These are phyloP conservation scores for Polyommatus iphigenia DNA, from an alignment of 2,888 invertebrate genomes.

Conservation along the genomic window DNA sequence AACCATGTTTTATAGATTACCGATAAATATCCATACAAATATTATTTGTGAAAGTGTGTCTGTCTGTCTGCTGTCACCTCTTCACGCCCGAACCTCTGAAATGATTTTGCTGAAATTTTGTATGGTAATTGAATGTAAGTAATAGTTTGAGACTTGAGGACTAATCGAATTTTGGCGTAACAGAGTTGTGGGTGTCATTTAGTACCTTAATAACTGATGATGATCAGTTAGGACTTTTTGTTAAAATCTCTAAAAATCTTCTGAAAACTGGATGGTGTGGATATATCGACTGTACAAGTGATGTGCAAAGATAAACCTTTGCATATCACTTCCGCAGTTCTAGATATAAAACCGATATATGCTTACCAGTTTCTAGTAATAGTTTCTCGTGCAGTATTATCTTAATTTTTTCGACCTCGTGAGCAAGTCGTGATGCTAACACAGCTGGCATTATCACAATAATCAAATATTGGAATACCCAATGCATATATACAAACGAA, in stretches of 20 bases:
- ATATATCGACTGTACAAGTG: neutral
- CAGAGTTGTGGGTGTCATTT: too few relatives aligned
- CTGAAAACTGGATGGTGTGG: neutral
- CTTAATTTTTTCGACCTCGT: conserved; percentile 34
- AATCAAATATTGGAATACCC: conserved; percentile 29
- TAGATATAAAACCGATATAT: neutral
- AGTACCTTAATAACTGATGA: neutral
- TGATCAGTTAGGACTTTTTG: neutral
- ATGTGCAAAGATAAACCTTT: too few relatives aligned
- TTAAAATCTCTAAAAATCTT: too few relatives aligned
- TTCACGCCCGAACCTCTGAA: too few relatives aligned
- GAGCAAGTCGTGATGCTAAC: conserved; percentile 19
- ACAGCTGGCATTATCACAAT: conserved; percentile 32
- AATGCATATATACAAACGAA: neutral
- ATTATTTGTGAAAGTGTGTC: too few relatives aligned
- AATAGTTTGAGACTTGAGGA: too few relatives aligned
- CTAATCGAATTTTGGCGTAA: too few relatives aligned
- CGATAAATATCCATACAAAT: too few relatives aligned
- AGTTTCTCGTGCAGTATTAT: conserved; percentile 34
- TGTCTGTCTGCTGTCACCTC: too few relatives aligned
- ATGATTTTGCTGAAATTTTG: too few relatives aligned
- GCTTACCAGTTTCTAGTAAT: conserved; percentile 32
- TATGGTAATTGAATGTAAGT: too few relatives aligned
- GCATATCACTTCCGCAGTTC: neutral
- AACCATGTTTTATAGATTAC: neutral